These are phyloP conservation scores for Scrobipalpa costella DNA, from an alignment of 2,888 invertebrate genomes.

Conservation along the genomic window DNA sequence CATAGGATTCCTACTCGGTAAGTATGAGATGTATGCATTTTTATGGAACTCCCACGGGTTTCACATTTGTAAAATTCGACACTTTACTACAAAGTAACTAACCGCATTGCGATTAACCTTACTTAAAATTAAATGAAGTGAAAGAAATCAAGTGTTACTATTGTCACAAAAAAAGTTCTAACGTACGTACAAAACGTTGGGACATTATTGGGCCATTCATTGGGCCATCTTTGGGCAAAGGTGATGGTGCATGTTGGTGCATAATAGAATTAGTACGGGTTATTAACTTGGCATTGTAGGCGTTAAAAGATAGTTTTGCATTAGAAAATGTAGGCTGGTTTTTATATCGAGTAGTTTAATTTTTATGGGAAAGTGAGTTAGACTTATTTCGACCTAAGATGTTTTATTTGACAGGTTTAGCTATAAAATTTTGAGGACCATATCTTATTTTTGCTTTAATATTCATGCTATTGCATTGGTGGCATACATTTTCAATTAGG, in stretches of 20 bases:
- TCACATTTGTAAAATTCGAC: too few species aligned
- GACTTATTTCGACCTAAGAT: neutral
- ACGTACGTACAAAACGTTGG: neutral
- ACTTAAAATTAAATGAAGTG: constrained; percentile 37
- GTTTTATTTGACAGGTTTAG: neutral
- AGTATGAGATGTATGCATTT: too few species aligned
- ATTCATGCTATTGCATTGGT: too few species aligned
- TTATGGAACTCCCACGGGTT: too few species aligned
- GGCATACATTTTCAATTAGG: too few species aligned
- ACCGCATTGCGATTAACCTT: constrained; percentile 31
- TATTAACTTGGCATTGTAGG: constrained; percentile 15
- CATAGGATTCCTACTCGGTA: too few species aligned
- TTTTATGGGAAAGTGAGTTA: constrained; percentile 7
- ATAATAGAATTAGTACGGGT: constrained; percentile 1
- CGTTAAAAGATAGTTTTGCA: neutral
- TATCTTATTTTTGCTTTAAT: too few species aligned
- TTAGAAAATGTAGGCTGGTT: neutral
- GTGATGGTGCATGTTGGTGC: neutral
- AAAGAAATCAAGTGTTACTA: constrained; percentile 31
- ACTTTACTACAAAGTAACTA: too few species aligned
- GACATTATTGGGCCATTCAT: neutral
- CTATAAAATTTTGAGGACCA: too few species aligned
- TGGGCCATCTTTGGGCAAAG: constrained; percentile 1
- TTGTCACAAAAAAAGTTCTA: neutral
- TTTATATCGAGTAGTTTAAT: neutral